Evolutionary conservation across 37 sponge, comb jelly and placozoan species (phyloP).

Genomic region (Aphrocallistes beatrix): DNA sequence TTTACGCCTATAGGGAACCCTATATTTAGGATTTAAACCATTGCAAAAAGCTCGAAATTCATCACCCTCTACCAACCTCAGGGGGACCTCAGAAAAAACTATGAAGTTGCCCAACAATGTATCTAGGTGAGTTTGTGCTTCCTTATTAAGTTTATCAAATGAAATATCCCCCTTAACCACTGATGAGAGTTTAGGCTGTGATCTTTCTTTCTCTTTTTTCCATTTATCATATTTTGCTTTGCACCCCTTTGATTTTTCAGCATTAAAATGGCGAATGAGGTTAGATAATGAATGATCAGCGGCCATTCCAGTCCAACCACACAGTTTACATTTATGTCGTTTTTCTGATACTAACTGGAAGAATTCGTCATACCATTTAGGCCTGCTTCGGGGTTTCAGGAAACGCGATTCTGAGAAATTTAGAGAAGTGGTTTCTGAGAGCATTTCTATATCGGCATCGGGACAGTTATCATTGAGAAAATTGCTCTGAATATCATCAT

Average conservation of each 20-base stretch:
- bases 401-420: too few relatives aligned
- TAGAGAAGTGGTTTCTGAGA: too few relatives aligned
- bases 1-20: background rate
- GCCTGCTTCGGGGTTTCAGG: too few relatives aligned
- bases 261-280: background rate
- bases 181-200: background rate
- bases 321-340: background rate
- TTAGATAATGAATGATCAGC: background rate
- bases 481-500: too few relatives aligned
- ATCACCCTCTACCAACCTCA: background rate
- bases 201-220: background rate
- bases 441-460: too few relatives aligned
- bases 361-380: background rate
- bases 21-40: background rate
- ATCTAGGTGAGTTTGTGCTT: background rate
- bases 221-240: background rate
- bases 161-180: background rate
- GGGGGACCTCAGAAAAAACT: background rate
- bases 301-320: slow-evolving; percentile 7
- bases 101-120: background rate
- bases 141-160: background rate
- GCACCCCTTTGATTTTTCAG: background rate
- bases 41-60: too few relatives aligned
- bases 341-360: background rate
- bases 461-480: too few relatives aligned